Conservation (phyloP, 2,797 vertebrate species). For the Lycodopsis pacificus region DNA sequence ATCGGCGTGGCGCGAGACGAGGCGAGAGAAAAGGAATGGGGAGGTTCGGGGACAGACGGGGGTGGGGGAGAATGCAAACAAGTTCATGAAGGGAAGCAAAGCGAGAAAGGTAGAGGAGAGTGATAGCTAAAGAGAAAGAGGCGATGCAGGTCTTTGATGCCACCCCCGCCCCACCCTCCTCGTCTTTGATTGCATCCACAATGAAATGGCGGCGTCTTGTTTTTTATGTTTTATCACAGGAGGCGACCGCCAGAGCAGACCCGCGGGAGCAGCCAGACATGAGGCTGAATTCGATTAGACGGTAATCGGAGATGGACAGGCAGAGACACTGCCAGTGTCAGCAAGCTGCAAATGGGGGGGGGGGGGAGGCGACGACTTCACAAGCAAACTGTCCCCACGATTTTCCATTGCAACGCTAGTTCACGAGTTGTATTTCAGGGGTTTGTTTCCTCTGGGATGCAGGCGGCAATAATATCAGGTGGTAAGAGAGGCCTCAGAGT, state of each 20-base stretch:
- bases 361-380: slow-evolving; percentile 68
- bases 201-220: slow-evolving; percentile 80
- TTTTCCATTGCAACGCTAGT: slow-evolving; percentile 41
- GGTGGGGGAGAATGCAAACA: slow-evolving; percentile 55
- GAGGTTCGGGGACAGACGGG: not conserved
- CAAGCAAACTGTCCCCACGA: slow-evolving; percentile 66
- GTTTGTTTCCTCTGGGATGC: slow-evolving; percentile 54
- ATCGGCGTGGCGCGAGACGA: slow-evolving; percentile 37
- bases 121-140: slow-evolving; percentile 39
- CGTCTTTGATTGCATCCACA: slow-evolving; percentile 67
- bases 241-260: slow-evolving; percentile 73
- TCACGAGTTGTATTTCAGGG: slow-evolving; percentile 10
- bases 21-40: not conserved
- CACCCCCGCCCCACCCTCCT: slow-evolving; percentile 22
- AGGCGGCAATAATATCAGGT: slow-evolving; percentile 56
- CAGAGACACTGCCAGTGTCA: slow-evolving; percentile 57
- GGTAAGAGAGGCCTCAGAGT: slow-evolving; percentile 50
- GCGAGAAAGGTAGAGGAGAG: not conserved
- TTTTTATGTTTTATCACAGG: slow-evolving; percentile 84
- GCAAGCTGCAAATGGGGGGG: slow-evolving; percentile 58
- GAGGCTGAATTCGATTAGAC: slow-evolving; percentile 82
- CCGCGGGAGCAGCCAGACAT: slow-evolving; percentile 79
- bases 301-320: slow-evolving; percentile 80
- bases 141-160: slow-evolving; percentile 69
- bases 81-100: slow-evolving; percentile 58